Percentiles rank a stretch among this genome's conserved stretches.
phyloP scores from a whole-genome alignment of 2,888 invertebrate genomes.

The Nomada ferruginata region DNA sequence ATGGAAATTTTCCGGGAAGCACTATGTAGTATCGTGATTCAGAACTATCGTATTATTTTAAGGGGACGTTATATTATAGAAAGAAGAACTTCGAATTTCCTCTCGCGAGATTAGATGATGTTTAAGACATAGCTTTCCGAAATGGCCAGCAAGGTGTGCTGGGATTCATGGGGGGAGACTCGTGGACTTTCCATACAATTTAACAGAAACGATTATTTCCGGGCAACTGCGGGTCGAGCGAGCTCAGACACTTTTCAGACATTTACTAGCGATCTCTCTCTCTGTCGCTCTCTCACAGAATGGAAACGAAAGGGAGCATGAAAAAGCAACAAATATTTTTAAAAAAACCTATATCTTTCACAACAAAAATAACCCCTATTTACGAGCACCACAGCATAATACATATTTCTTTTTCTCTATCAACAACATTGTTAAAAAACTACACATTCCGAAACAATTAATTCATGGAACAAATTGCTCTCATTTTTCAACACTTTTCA shows the following conservation, averaged over 20 bases:
- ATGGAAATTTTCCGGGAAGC: neutral
- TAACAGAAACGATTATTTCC: constrained; percentile 28
- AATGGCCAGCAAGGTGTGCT: neutral
- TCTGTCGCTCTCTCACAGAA: neutral
- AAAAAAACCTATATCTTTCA: neutral
- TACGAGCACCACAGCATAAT: too few species aligned
- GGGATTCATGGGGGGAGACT: neutral
- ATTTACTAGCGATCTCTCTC: neutral
- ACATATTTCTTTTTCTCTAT: too few species aligned
- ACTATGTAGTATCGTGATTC: neutral
- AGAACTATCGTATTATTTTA: neutral
- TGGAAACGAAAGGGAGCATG: neutral
- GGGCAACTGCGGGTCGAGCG: constrained; percentile 2
- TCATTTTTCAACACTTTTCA: too few species aligned
- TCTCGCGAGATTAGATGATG: constrained; percentile 14
- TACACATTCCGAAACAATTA: too few species aligned
- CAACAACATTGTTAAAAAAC: too few species aligned
- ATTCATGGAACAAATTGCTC: too few species aligned
- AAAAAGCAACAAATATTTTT: neutral
- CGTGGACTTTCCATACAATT: constrained; percentile 19
- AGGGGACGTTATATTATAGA: neutral
- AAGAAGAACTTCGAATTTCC: neutral
- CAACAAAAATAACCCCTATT: neutral
- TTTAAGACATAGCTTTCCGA: constrained; percentile 11
- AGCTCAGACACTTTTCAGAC: constrained; percentile 11